Conservation (phyloP, 2,888 invertebrate species). For the Agrochola circellaris region DNA sequence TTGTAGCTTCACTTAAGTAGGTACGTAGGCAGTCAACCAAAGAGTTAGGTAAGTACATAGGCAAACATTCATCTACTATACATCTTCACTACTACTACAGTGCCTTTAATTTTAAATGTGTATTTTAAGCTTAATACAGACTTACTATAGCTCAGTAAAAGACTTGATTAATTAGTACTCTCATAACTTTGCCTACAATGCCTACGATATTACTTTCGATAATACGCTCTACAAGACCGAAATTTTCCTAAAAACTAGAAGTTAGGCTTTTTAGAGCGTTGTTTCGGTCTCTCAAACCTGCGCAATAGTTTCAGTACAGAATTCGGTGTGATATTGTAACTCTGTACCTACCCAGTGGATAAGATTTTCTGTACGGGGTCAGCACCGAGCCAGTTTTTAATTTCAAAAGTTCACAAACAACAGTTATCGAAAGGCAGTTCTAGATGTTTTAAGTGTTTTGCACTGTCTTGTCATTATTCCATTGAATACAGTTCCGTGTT, state of each 20-base stretch:
- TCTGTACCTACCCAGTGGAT: neutral
- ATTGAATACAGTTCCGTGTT: conserved; percentile 20
- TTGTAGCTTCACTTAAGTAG: neutral
- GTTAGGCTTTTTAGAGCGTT: neutral
- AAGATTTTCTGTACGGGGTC: neutral
- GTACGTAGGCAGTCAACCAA: neutral
- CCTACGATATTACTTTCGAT: neutral
- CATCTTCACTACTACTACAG: too few species aligned
- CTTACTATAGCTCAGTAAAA: neutral
- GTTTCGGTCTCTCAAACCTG: neutral
- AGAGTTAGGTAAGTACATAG: neutral
- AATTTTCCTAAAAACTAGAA: too few species aligned
- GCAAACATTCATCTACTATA: neutral
- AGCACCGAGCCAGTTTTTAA: neutral
- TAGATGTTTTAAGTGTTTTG: neutral
- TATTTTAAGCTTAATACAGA: neutral
- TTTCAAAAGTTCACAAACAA: too few species aligned
- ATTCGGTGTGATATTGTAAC: neutral
- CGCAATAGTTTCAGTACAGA: neutral
- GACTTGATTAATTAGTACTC: neutral
- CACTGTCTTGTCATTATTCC: neutral
- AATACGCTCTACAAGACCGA: too few species aligned
- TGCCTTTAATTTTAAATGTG: neutral
- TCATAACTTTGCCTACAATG: neutral
- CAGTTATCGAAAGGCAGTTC: neutral